Base-by-base conservation (phyloP, 1,140 invertebrate genomes). In the Hestina assimilis region DNA sequence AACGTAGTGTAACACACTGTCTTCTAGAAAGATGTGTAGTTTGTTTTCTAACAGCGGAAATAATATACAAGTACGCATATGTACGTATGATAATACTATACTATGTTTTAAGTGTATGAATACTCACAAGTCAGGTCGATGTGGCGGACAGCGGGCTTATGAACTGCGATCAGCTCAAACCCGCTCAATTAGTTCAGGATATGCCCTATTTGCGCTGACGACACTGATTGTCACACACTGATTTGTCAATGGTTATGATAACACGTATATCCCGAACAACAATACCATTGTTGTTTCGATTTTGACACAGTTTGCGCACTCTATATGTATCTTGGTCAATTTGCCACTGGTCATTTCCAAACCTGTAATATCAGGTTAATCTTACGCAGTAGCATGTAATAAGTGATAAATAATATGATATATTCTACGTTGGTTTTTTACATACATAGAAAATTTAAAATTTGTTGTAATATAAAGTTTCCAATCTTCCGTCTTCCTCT, bases 141-240 rank as follows among this genome's bases (percentile, higher is more conserved):
- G 57, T 59, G 64, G 51, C 54, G 54, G 26, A 50, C 55, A 47
- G 62, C 52, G 48, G 29, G 38, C 47, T 58, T 65, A 63, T 73
- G 72, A 71, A 59, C 65, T 42, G 31, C 51, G 48, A 60, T 45
- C 59, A 47, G 23, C 62, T 57, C 67, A 59, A 64, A 65, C 51
- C 58, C 41, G 59, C 50, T 58, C 79, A 84, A 84, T 84, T 84
- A 66, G 21, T 51, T 60, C 81, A 84, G 81, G 81, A 84, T 84
- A 75, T 82, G 43, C 40, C 71, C 72, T 57, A 72, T 84, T 80
- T 73, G 69, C 67, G 48, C 65, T 76, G 75, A 79, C 74, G 69
- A 69, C 69, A 76, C 66, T 59, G 62, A 74, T 79, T 78, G 72
- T 74, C 60, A 69, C 59, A 38, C 33, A n/a, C n/a, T n/a, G 42